Conservation (phyloP, 2,113 vertebrate species). For the Oreochromis niloticus region DNA sequence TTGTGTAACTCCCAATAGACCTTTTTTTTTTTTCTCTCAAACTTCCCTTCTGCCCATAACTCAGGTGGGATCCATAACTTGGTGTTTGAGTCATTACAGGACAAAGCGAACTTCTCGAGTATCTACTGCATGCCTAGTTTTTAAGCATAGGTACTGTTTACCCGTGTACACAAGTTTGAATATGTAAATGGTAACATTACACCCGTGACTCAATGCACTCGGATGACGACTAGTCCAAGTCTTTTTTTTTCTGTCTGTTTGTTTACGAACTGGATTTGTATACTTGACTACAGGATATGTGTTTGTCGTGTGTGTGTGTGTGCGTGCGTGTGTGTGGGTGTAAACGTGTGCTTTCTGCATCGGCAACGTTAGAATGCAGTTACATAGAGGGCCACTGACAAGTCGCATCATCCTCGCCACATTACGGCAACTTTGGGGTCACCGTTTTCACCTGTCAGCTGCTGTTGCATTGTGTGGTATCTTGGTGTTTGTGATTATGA, state of each 20-base stretch:
- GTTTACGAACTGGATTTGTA: constrained; percentile 52
- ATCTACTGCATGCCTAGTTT: constrained; percentile 64
- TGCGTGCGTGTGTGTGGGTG: constrained; percentile 7
- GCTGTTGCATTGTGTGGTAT: constrained; percentile 11
- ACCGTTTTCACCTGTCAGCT: background rate
- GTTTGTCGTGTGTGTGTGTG: constrained; percentile 16
- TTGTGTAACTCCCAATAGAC: background rate
- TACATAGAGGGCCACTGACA: constrained; percentile 30
- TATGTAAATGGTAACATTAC: constrained; percentile 52
- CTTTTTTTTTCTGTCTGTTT: background rate
- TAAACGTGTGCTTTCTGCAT: constrained; percentile 47
- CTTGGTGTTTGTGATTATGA: constrained; percentile 21
- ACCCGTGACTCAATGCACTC: constrained; percentile 65
- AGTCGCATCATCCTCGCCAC: background rate
- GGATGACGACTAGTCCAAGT: constrained; percentile 16
- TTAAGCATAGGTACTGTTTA: constrained; percentile 54
- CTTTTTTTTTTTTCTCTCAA: background rate
- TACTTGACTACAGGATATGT: constrained; percentile 42
- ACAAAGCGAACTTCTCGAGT: constrained; percentile 31
- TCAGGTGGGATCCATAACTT: background rate
- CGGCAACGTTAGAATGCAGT: constrained; percentile 38
- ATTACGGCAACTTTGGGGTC: background rate
- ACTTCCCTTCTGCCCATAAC: background rate
- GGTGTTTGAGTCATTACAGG: background rate
- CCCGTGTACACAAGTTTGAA: constrained; percentile 55